phyloP scores from a whole-genome alignment of 2,113 vertebrate genomes.

The Sphaerodactylus townsendi region DNA sequence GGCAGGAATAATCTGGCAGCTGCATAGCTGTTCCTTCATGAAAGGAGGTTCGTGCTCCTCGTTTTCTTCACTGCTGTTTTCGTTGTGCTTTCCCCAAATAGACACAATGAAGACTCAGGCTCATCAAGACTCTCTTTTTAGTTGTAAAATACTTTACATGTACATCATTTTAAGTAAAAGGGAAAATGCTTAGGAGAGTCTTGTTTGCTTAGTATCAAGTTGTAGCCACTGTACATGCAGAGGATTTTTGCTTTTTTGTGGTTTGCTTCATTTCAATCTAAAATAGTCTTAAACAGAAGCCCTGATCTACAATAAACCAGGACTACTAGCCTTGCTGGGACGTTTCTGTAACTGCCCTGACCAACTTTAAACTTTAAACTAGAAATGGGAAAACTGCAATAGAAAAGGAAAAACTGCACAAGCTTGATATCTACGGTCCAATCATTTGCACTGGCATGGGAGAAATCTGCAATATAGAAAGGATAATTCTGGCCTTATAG shows the following conservation, averaged over 20 bases:
- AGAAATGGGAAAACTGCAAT: neutral
- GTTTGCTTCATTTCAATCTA: neutral
- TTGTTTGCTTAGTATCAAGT: neutral
- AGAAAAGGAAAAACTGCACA: neutral
- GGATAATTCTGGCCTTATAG: neutral
- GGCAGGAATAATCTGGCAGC: constrained; percentile 54
- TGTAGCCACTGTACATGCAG: neutral
- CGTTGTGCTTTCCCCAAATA: neutral
- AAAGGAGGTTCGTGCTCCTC: constrained; percentile 23
- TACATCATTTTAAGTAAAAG: neutral
- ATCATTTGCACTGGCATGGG: neutral
- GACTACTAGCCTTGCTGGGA: neutral
- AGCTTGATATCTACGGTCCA: neutral
- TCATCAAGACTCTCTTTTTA: neutral
- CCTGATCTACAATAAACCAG: neutral
- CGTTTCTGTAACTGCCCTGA: neutral
- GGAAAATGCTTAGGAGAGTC: neutral
- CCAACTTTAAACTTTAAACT: neutral
- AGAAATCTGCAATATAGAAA: neutral
- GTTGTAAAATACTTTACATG: constrained; percentile 8
- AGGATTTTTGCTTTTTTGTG: neutral
- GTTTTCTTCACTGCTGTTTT: constrained; percentile 39
- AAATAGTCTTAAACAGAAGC: neutral
- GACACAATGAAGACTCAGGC: neutral
- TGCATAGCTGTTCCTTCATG: constrained; percentile 50